Evolutionary conservation across 2,113 vertebrate species (phyloP).

Genomic region (Albula goreensis): DNA sequence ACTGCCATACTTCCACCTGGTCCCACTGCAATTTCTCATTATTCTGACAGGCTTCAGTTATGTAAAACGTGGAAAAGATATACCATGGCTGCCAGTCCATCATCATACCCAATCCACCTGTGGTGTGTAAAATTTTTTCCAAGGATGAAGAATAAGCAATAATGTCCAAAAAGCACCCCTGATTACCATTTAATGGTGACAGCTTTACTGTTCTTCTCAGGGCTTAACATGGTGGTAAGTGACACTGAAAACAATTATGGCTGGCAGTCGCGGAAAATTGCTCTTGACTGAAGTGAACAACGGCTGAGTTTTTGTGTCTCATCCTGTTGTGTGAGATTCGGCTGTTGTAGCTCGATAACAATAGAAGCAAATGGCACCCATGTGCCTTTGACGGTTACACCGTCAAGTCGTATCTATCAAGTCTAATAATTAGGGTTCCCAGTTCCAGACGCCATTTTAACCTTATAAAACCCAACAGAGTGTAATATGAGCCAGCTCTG

Average conservation of each 20-base stretch:
- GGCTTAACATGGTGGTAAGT: neutral
- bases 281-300: neutral
- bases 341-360: neutral
- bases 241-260: constrained; percentile 17
- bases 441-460: constrained; percentile 24
- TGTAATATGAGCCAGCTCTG: neutral
- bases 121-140: constrained; percentile 37
- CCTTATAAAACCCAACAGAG: constrained; percentile 30
- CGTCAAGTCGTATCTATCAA: neutral
- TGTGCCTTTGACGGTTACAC: neutral
- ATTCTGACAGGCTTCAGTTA: constrained; percentile 37
- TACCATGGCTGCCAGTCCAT: constrained; percentile 39
- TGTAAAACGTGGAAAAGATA: constrained; percentile 29
- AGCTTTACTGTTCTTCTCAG: neutral
- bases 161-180: constrained; percentile 4
- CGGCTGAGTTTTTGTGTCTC: neutral
- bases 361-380: neutral
- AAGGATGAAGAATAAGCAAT: constrained; percentile 27
- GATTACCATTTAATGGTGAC: constrained; percentile 17
- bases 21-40: constrained; percentile 52
- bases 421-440: constrained; percentile 10
- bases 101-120: constrained; percentile 22
- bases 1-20: constrained; percentile 33
- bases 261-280: neutral
- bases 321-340: constrained; percentile 11